Evolutionary conservation across 2,888 invertebrate genomes (phyloP), one percentile per base, ranked within the genome.

Genomic region (Ormyrus labotus): DNA sequence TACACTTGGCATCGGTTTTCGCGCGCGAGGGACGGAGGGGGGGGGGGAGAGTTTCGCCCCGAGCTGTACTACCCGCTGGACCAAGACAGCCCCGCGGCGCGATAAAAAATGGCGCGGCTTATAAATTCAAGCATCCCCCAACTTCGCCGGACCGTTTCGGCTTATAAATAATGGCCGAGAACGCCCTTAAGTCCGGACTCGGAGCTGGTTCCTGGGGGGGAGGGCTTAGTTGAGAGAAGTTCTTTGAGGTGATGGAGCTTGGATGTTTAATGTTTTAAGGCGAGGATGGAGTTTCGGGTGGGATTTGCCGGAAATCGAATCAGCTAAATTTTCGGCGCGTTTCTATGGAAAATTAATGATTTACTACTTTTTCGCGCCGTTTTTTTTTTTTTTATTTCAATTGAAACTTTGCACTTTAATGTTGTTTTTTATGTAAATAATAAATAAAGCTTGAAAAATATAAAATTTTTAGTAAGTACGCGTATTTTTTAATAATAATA

Each of bases 131-230:
- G 81, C 73, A 79, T 60, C 53, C 63, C 81, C 80, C 83, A 85
- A 86, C 83, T 84, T 84, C 83, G 86, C 84, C 83, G 83, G 83
- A 83, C 85, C 85, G 84, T 86, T 84, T 84, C 83, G 84, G 34
- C 85, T 83, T 84, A 87, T 87, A 87, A 87, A 86, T 87, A 87
- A 87, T 85, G 84, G 80, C 83, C 34, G 61, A 61, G 50, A 80
- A 81, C 85, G 84, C 85, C 85, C 85, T 83, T 81, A 73, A 77
- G 72, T 60, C 73, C 55, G 82, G 51, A 51, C 53, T 65, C 45
- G 69, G 47, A 45, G n/a, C 55, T 53, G 34, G 34, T 45, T 45
- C 11, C 3, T 50, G 2, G 5, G 47, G 8, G 5, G 19, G 45
- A 61, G 13, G 34, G 55, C 8, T 8, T 47, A 53, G 34, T 13